These are phyloP conservation scores for Papilio machaon DNA, from an alignment of 1,140 invertebrate species.

Conservation along the genomic window DNA sequence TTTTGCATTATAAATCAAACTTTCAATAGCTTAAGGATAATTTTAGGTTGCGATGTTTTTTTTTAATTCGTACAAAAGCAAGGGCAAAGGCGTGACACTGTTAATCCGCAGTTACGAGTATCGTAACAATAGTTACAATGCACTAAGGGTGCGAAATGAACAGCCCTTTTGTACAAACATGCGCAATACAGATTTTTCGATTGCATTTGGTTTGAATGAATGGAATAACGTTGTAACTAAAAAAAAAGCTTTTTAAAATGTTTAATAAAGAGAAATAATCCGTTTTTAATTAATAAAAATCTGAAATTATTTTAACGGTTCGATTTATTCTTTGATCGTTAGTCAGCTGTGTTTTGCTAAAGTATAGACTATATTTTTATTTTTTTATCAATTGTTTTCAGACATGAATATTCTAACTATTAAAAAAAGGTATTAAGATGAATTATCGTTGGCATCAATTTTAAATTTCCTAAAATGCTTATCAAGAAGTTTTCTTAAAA, in stretches of 20 bases:
- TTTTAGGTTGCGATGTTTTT: background rate
- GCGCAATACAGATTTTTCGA: constrained; percentile 55
- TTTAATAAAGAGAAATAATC: background rate
- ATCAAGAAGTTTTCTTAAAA: background rate
- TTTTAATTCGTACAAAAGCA: background rate
- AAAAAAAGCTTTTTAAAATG: background rate
- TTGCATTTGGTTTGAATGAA: constrained; percentile 48
- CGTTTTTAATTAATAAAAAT: no score
- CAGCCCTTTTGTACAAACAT: constrained; percentile 55
- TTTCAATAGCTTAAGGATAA: background rate
- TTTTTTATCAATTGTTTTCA: no score
- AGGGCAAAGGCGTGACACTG: constrained; percentile 59
- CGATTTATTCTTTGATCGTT: no score
- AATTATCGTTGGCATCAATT: no score
- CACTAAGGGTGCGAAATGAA: constrained; percentile 56
- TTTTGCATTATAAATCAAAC: background rate
- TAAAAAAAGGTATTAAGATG: no score
- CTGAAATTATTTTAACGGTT: no score
- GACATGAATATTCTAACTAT: no score
- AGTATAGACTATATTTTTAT: no score
- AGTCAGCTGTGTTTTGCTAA: no score
- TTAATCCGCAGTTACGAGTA: constrained; percentile 71
- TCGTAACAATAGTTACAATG: constrained; percentile 59
- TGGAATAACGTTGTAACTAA: constrained; percentile 42
- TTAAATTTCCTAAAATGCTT: no score